Evolutionary conservation across 2,797 vertebrate genomes (phyloP).

Genomic region (Adelosebastes latens): DNA sequence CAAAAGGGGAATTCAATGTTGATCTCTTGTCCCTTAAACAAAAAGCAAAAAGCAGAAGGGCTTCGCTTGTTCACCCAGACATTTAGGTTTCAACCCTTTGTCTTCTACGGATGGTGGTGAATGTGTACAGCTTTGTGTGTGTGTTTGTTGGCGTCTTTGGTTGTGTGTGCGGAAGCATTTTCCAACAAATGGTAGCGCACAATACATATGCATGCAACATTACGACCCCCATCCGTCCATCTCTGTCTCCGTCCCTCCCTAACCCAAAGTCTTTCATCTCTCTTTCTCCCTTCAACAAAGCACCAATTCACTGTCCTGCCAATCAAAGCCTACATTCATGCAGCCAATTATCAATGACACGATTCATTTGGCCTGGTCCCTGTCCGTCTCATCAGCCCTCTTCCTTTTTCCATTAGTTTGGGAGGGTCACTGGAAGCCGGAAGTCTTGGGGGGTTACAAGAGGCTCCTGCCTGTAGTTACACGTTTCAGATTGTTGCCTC

Average conservation of each 20-base stretch:
- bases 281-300: conserved; percentile 66
- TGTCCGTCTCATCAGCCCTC: conserved; percentile 30
- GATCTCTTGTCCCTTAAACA: not conserved
- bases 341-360: conserved; percentile 72
- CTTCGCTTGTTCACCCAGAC: not conserved
- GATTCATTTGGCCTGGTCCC: conserved; percentile 66
- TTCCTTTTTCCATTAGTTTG: conserved; percentile 40
- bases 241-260: conserved; percentile 45
- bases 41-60: conserved; percentile 3
- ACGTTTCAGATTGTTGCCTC: not conserved
- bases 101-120: not conserved
- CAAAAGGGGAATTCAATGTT: not conserved
- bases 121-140: not conserved
- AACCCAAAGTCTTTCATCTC: conserved; percentile 63
- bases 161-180: conserved; percentile 26
- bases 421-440: conserved; percentile 1
- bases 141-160: not conserved
- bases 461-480: not conserved
- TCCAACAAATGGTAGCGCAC: conserved; percentile 9
- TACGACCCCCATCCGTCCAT: conserved; percentile 42
- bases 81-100: not conserved
- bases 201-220: conserved; percentile 41
- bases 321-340: conserved; percentile 79
- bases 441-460: not conserved
- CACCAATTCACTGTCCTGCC: conserved; percentile 62